Evolutionary conservation across 92 coral and sea anemone species (phyloP), one percentile per base, ranked within the genome.

Genomic region (Porites cylindrica): DNA sequence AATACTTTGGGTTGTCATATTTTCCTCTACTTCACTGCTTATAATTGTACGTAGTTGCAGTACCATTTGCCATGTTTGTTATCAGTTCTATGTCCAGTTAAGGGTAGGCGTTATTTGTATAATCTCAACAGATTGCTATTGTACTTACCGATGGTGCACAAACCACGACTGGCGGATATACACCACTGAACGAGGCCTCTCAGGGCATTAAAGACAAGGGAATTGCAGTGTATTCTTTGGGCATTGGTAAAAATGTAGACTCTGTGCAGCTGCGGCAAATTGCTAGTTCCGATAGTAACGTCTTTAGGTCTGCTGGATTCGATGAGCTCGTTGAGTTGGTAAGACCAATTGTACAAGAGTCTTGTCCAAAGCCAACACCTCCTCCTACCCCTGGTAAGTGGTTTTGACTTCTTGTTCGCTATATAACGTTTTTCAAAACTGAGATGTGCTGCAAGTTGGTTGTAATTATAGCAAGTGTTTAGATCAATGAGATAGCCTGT

Each of bases 111-210:
- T 1, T n/a, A 7, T 8, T 52, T 0, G 14, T 7, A 70, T 11
- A 26, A 51, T 12, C 19, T 62, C 10, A 52, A 24, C 38, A 92
- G 95, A 80, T 90, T 21, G 92, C 87, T 20, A 74, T 92, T 65
- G 90, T 92, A 11, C 20, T 92, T 13, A 89, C 93, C 6, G 95
- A 92, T 38, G 95, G 92, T 2, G 66, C 23, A 24, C 95, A 91
- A 68, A 91, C 94, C 3, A 82, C 21, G 60, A 56, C 51, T 54
- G 93, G 88, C 4, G 7, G 13, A 7, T 81, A 21, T 50, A 86
- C 91, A 10, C 64, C 78, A 32, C 88, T 91, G 2, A 19, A 6
- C 32, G 78, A 47, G 24, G 93, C 91, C 8, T 88, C 93, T 1
- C 88, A 87, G 14, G 88, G 91, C 60, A 80, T 91, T 29, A 91